A percentile compares a stretch with the other conserved stretches of the same genome.
These are phyloP conservation scores for Australoheros facetus DNA, from an alignment of 2,797 vertebrate species.

Conservation along the genomic window DNA sequence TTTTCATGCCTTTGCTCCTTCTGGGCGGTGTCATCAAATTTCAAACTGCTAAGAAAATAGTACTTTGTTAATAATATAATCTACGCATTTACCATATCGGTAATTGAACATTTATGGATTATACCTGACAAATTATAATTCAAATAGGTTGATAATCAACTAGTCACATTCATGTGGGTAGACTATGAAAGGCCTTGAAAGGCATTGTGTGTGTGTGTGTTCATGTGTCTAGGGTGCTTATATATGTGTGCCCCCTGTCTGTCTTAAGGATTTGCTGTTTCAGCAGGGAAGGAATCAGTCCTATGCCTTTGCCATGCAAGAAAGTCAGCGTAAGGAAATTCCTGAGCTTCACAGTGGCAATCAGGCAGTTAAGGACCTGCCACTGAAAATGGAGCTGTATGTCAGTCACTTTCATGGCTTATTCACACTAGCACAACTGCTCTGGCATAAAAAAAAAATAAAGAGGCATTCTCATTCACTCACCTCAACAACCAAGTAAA, in stretches of 20 bases:
- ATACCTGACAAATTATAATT: slow-evolving; percentile 35
- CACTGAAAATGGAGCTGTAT: slow-evolving; percentile 74
- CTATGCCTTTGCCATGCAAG: slow-evolving; percentile 66
- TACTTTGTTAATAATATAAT: slow-evolving; percentile 13
- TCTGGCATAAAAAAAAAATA: slow-evolving; percentile 38
- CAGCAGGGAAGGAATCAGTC: slow-evolving; percentile 79
- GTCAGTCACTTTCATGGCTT: slow-evolving; percentile 81
- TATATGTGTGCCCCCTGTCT: slow-evolving; percentile 41
- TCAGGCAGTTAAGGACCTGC: slow-evolving; percentile 81
- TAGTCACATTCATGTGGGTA: slow-evolving; percentile 52
- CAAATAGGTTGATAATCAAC: slow-evolving; percentile 64
- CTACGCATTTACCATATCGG: slow-evolving; percentile 2
- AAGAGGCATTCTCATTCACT: slow-evolving; percentile 60
- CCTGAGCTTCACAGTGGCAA: slow-evolving; percentile 77
- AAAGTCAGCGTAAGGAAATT: slow-evolving; percentile 78
- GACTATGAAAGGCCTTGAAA: slow-evolving; percentile 39
- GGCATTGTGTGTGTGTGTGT: neutral
- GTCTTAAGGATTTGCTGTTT: slow-evolving; percentile 76
- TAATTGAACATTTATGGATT: slow-evolving; percentile 21
- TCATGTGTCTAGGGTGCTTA: slow-evolving; percentile 4
- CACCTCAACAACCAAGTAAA: slow-evolving; percentile 57
- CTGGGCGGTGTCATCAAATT: slow-evolving; percentile 27
- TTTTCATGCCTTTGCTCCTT: slow-evolving; percentile 16
- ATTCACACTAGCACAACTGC: slow-evolving; percentile 69
- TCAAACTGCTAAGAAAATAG: slow-evolving; percentile 20